Percentiles rank a stretch among this genome's conserved stretches.
Conservation (phyloP, 2,113 vertebrate species). For the Steatornis caripensis region DNA sequence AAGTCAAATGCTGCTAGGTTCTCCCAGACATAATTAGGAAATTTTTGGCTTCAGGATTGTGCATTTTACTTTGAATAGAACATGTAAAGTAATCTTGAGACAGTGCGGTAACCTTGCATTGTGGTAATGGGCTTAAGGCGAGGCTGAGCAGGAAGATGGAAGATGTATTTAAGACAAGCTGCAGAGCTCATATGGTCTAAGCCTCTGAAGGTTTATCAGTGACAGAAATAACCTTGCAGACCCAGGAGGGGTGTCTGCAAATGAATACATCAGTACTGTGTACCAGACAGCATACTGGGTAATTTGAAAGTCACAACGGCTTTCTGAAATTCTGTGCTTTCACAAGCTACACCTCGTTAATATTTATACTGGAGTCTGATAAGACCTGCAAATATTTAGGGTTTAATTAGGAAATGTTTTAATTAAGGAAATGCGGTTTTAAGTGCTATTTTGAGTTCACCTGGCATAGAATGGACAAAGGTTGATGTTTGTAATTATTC, state of each 20-base stretch:
- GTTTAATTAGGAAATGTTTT: slow-evolving; percentile 35
- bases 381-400: slow-evolving; percentile 36
- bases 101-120: background rate
- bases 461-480: background rate
- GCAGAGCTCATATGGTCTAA: background rate
- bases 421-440: slow-evolving; percentile 32
- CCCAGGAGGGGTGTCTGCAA: background rate
- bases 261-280: background rate
- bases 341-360: slow-evolving; percentile 6
- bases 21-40: background rate
- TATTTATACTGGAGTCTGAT: background rate
- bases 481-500: slow-evolving; percentile 19
- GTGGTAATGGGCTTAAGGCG: background rate
- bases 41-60: background rate
- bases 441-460: slow-evolving; percentile 15
- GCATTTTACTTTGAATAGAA: background rate
- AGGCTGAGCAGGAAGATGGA: background rate
- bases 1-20: background rate
- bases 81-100: background rate
- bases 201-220: background rate
- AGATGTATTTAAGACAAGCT: background rate
- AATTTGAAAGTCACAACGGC: slow-evolving; percentile 13
- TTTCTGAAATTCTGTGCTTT: background rate
- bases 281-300: background rate
- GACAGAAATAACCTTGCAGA: background rate